phyloP scores from a whole-genome alignment of 92 coral and sea anemone species.

The Heliopora coerulea region DNA sequence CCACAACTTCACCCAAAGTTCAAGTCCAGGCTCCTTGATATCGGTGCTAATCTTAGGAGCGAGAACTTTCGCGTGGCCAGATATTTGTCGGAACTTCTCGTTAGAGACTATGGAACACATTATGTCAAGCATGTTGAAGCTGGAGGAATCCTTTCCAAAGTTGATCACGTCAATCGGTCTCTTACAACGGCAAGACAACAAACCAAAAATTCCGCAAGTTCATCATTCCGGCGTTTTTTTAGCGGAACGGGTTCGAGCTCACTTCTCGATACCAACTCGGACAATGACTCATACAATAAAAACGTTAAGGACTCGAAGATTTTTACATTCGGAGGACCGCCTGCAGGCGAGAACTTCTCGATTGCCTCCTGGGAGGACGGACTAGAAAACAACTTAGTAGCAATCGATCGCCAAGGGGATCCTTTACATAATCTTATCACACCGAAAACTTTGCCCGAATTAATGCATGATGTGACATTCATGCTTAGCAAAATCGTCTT shows the following conservation, averaged over 20 bases:
- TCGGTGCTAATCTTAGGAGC: conserved; percentile 78
- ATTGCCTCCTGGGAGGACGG: conserved; percentile 78
- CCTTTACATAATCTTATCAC: conserved; percentile 75
- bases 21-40: conserved; percentile 79
- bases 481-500: conserved; percentile 58
- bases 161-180: conserved; percentile 62
- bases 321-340: conserved; percentile 78
- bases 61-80: conserved; percentile 80
- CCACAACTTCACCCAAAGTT: conserved; percentile 71
- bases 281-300: conserved; percentile 57
- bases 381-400: conserved; percentile 63
- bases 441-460: conserved; percentile 66
- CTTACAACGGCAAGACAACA: conserved; percentile 55
- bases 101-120: conserved; percentile 94
- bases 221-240: conserved; percentile 68
- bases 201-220: conserved; percentile 79
- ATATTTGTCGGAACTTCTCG: conserved; percentile 66
- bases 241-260: conserved; percentile 54
- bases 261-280: conserved; percentile 49
- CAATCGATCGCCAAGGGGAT: conserved; percentile 77
- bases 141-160: conserved; percentile 80
- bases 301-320: conserved; percentile 61
- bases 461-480: conserved; percentile 59
- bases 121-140: conserved; percentile 78
- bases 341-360: conserved; percentile 66